Base-by-base conservation (phyloP, 2,888 invertebrate species). In the Tanytarsus gracilentus region DNA sequence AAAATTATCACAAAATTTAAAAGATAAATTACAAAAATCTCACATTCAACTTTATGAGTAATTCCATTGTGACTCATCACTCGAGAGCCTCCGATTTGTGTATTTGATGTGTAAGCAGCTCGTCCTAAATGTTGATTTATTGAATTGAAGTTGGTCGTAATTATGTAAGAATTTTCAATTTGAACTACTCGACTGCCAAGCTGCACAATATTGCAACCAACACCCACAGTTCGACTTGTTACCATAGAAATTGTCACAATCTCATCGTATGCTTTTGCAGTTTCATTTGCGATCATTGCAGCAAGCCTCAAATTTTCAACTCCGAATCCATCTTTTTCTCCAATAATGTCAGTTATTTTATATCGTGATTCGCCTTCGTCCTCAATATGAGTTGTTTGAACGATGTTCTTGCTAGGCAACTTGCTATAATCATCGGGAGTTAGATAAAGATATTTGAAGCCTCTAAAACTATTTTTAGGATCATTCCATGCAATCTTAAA, bases 31-130 rank as follows among this genome's bases (percentile, higher is more conserved):
- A n/a, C n/a, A n/a, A n/a, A n/a, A n/a, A n/a, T n/a, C n/a, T n/a
- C n/a, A n/a, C n/a, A n/a, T 65, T 91, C 95, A 1, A 93, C 91
- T 53, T 89, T 88, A 72, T 99, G 98, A 0, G 96, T 84, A 1
- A 99, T 87, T 5, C 99, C 99, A 71, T 99, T 99, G 72, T 96
- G 91, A 78, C 91, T 88, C 98, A 99, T 99, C 63, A 99, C 96
- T 76, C 99, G 96, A 7, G 92, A 82, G n/a, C 96, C 99, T 36
- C 99, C 99, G 26, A 99, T 77, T 75, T 99, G 99, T 74, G 93
- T 96, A 77, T 99, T 99, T 61, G 94, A 95, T 4, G 98, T 95
- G 77, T 99, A 99, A 2, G 99, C 98, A 67, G 95, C 90, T n/a
- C 94, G 83, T 0, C 98, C 98, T 18, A 98, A 77, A 52, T 98